phyloP scores from a whole-genome alignment of 2,888 invertebrate genomes.

The Oegoconia quadripuncta region DNA sequence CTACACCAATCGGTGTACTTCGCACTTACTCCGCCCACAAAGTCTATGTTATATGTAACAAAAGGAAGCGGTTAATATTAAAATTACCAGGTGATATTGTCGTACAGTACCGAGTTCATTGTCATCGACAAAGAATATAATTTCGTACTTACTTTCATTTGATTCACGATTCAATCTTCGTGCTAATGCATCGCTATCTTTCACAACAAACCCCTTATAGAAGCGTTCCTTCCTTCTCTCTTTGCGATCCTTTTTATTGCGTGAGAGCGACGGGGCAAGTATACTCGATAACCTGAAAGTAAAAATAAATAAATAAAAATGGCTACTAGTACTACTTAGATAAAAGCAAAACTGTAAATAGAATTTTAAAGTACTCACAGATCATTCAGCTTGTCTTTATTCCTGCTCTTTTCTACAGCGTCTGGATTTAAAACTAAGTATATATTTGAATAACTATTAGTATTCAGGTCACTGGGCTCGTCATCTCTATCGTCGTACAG shows the following conservation, averaged over 20 bases:
- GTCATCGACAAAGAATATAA: no score
- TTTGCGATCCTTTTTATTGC: constrained; percentile 19
- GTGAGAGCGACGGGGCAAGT: constrained; percentile 28
- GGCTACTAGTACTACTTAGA: neutral
- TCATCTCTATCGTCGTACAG: constrained; percentile 13
- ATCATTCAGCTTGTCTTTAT: constrained; percentile 32
- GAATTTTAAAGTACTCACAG: constrained; percentile 60
- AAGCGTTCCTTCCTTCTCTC: constrained; percentile 21
- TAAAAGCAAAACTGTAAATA: neutral
- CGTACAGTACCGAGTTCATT: no score
- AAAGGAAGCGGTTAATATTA: no score
- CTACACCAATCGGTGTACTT: no score
- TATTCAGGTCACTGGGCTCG: constrained; percentile 27
- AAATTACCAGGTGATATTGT: no score
- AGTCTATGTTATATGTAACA: no score
- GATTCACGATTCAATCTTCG: constrained; percentile 37
- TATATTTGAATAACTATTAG: constrained; percentile 50
- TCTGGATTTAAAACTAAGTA: constrained; percentile 47
- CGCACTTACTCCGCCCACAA: no score
- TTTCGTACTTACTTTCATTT: constrained; percentile 35
- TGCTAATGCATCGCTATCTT: constrained; percentile 19
- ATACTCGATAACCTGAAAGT: constrained; percentile 41
- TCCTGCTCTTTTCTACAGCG: constrained; percentile 31
- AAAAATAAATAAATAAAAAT: constrained; percentile 10
- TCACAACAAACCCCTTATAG: constrained; percentile 42